phyloP scores from a whole-genome alignment of 1,140 invertebrate species.

The Rhopalosiphum maidis region DNA sequence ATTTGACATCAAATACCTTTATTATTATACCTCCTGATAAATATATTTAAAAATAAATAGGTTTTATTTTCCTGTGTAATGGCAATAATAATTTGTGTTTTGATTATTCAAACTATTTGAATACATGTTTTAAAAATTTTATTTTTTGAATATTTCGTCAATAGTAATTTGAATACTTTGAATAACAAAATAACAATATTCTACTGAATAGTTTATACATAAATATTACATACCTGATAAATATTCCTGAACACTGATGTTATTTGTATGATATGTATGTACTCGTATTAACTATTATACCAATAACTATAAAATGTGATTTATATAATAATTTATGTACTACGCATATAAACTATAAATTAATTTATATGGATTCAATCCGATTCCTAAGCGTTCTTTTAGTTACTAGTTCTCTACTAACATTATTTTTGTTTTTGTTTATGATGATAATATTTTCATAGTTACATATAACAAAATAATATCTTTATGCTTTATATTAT shows the following conservation, averaged over 20 bases:
- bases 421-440: too few relatives aligned
- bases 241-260: not conserved
- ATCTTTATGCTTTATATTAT: too few relatives aligned
- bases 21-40: not conserved
- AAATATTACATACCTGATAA: not conserved
- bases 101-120: too few relatives aligned
- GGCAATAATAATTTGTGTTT: not conserved
- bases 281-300: not conserved
- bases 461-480: too few relatives aligned
- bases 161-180: not conserved
- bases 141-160: not conserved
- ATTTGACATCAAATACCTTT: not conserved
- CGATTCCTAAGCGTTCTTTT: not conserved
- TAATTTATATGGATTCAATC: not conserved
- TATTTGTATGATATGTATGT: not conserved
- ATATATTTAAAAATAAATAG: not conserved
- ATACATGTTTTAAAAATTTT: not conserved
- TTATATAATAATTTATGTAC: not conserved
- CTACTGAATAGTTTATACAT: not conserved
- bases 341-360: not conserved
- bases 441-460: too few relatives aligned
- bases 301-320: not conserved
- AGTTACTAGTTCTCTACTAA: not conserved
- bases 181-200: too few relatives aligned
- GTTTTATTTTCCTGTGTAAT: not conserved